Conservation (phyloP, 2,797 vertebrate genomes). For the Erethizon dorsatum region DNA sequence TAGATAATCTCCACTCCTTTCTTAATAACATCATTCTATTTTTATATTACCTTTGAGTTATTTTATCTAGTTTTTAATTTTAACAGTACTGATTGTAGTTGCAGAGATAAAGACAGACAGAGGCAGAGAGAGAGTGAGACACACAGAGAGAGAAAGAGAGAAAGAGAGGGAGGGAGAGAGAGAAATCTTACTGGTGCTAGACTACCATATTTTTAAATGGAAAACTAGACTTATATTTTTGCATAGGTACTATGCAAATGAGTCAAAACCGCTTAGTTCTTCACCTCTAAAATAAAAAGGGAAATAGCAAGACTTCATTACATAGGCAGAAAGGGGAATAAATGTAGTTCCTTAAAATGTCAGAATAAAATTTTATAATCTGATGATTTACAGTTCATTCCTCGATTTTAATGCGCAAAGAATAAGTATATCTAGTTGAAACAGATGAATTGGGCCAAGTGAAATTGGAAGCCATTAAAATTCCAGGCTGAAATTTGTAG, state of each 20-base stretch:
- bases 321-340: constrained; percentile 64
- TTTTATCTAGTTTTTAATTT: constrained; percentile 49
- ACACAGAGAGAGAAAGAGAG: too few relatives aligned
- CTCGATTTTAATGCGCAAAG: constrained; percentile 62
- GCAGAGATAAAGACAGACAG: too few relatives aligned
- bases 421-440: constrained; percentile 53
- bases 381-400: constrained; percentile 67
- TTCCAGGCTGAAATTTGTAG: constrained; percentile 4
- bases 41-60: constrained; percentile 24
- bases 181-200: not conserved
- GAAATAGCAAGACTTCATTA: constrained; percentile 67
- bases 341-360: constrained; percentile 77
- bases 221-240: constrained; percentile 49
- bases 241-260: constrained; percentile 59
- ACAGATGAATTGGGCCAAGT: constrained; percentile 49
- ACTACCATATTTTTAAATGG: constrained; percentile 22
- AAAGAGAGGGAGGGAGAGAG: not conserved
- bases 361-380: constrained; percentile 73
- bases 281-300: constrained; percentile 63
- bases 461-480: constrained; percentile 75
- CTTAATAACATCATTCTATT: not conserved
- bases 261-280: constrained; percentile 39
- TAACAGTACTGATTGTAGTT: not conserved
- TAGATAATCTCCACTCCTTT: not conserved
- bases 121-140: not conserved